These are phyloP conservation scores for Lanius collurio DNA, from an alignment of 2,113 vertebrate species.

Conservation along the genomic window DNA sequence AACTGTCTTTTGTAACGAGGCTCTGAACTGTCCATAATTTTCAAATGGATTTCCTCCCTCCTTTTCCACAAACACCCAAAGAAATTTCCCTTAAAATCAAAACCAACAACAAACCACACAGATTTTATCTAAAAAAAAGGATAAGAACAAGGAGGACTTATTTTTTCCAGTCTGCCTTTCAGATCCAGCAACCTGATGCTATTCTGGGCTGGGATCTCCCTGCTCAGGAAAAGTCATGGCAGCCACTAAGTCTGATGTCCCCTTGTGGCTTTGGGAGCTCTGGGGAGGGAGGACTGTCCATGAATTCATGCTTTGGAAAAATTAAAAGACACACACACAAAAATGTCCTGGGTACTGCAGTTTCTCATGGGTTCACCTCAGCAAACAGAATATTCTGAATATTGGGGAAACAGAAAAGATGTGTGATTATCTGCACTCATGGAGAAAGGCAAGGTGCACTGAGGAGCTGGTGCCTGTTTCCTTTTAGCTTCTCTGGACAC, in stretches of 20 bases:
- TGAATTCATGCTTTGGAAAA: background rate
- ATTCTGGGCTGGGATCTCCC: background rate
- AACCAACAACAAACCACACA: background rate
- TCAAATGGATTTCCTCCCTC: background rate
- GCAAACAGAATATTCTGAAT: background rate
- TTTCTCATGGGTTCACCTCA: fast-evolving
- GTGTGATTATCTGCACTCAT: background rate
- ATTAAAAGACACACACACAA: background rate
- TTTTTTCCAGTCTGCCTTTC: background rate
- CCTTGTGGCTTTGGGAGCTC: background rate
- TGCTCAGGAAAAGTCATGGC: background rate
- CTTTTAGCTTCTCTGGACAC: background rate
- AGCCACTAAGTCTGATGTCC: background rate
- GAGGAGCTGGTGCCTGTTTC: background rate
- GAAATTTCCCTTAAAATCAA: background rate
- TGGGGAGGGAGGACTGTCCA: background rate
- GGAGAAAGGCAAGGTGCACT: background rate
- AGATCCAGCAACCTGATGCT: background rate
- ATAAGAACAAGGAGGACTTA: background rate
- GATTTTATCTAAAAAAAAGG: background rate
- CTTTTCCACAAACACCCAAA: background rate
- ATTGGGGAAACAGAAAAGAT: background rate
- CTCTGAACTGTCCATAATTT: background rate
- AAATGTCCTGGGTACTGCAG: background rate
- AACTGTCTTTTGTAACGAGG: background rate